Conservation (phyloP, 2,113 vertebrate species). For the Rhineura floridana region DNA sequence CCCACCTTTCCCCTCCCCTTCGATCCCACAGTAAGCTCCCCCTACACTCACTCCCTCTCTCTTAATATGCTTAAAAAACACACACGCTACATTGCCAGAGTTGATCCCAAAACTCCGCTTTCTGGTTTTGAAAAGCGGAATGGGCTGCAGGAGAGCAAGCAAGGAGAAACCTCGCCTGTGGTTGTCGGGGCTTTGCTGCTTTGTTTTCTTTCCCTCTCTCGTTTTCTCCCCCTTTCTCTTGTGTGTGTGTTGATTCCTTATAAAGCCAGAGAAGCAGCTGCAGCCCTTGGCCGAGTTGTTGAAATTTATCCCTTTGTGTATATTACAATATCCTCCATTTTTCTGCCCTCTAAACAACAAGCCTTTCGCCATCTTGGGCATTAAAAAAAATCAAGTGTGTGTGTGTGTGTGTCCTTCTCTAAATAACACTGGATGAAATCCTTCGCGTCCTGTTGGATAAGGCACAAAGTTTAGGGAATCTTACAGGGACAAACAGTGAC, state of each 20-base stretch:
- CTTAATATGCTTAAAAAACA: background rate
- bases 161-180: background rate
- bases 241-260: conserved; percentile 85
- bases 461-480: conserved; percentile 80
- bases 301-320: conserved; percentile 99
- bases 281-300: conserved; percentile 84
- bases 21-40: conserved; percentile 41
- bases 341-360: conserved; percentile 98
- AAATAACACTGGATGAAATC: conserved; percentile 54
- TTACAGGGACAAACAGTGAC: conserved; percentile 74
- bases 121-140: conserved; percentile 35
- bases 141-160: conserved; percentile 6
- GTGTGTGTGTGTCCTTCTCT: conserved; percentile 30
- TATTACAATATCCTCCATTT: conserved; percentile 99
- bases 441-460: conserved; percentile 65
- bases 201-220: conserved; percentile 3
- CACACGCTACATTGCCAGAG: background rate
- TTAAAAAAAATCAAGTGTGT: conserved; percentile 64
- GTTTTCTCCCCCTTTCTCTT: conserved; percentile 51
- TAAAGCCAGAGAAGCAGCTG: conserved; percentile 80
- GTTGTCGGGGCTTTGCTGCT: conserved; percentile 36
- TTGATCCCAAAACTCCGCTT: conserved; percentile 34
- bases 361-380: conserved; percentile 99
- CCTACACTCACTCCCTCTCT: background rate
- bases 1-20: conserved; percentile 4